Conservation (phyloP, 2,888 invertebrate species). For the Drosophila subsilvestris region DNA sequence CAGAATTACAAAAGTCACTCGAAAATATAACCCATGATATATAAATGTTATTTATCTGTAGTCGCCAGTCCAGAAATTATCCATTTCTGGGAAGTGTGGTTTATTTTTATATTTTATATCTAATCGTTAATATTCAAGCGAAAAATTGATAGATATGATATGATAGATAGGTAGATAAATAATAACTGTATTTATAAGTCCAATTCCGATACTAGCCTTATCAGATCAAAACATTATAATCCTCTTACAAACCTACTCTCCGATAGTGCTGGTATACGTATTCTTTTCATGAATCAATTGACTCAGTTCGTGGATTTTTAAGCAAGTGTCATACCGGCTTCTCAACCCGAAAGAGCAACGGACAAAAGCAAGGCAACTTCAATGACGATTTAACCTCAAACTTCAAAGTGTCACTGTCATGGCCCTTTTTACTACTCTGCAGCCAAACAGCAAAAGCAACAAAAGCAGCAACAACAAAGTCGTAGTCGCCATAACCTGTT, state of each 20-base stretch:
- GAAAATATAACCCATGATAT: too few relatives aligned
- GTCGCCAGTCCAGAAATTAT: too few relatives aligned
- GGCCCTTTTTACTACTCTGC: slow-evolving; percentile 80
- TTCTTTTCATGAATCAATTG: background rate
- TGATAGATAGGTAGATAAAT: fast-evolving
- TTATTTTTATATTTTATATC: too few relatives aligned
- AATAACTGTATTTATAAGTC: background rate
- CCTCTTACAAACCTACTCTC: background rate
- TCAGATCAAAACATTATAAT: too few relatives aligned
- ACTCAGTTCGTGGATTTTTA: background rate
- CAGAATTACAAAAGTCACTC: slow-evolving; percentile 16
- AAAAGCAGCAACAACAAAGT: slow-evolving; percentile 41
- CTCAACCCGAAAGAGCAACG: slow-evolving; percentile 23
- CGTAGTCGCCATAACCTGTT: slow-evolving; percentile 74
- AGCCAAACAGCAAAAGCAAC: slow-evolving; percentile 45
- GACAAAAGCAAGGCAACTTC: slow-evolving; percentile 52
- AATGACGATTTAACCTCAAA: slow-evolving; percentile 81
- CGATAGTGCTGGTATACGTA: background rate
- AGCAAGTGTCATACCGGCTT: background rate
- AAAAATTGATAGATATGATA: too few relatives aligned
- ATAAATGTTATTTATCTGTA: too few relatives aligned
- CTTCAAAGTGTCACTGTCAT: slow-evolving; percentile 83
- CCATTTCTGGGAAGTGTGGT: too few relatives aligned
- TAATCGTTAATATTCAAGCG: too few relatives aligned
- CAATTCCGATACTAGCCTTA: background rate